Conservation (phyloP, 2,888 invertebrate genomes). For the Athalia rosae region DNA sequence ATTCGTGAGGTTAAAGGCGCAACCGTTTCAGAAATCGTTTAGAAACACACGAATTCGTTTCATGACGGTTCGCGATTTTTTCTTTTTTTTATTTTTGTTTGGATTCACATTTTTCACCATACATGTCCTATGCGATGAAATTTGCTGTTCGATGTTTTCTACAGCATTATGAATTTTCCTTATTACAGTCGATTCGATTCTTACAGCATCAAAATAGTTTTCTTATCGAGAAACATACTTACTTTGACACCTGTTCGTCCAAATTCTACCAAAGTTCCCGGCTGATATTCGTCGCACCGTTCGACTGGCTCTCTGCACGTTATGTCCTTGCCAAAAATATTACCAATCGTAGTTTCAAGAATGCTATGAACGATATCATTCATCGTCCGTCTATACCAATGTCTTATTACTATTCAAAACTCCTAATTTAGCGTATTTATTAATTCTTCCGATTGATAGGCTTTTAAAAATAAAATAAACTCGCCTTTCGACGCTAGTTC, state of each 20-base stretch:
- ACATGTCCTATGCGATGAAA: neutral
- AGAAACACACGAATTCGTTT: slow-evolving; percentile 24
- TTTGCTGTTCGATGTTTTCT: neutral
- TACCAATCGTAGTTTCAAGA: slow-evolving; percentile 65
- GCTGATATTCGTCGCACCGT: slow-evolving; percentile 68
- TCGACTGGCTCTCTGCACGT: slow-evolving; percentile 67
- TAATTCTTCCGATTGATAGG: no score
- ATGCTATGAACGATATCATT: slow-evolving; percentile 61
- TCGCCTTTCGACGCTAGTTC: neutral
- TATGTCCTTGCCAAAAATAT: slow-evolving; percentile 66
- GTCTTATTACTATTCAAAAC: neutral
- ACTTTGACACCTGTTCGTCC: slow-evolving; percentile 65
- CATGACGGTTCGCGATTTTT: slow-evolving; percentile 6
- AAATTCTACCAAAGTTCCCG: slow-evolving; percentile 66
- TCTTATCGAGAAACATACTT: slow-evolving; percentile 41
- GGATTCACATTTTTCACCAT: neutral
- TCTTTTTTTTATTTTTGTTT: neutral
- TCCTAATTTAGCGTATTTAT: slow-evolving; percentile 27
- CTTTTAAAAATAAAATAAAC: neutral
- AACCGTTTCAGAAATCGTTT: neutral
- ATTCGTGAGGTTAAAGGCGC: neutral
- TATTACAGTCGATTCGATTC: no score
- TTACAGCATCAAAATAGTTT: neutral
- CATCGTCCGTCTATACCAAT: slow-evolving; percentile 53
- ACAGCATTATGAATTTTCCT: no score